Evolutionary conservation across 2,113 vertebrate species (phyloP), one percentile per base, ranked within the genome.

Genomic region (Phodopus roborovskii): DNA sequence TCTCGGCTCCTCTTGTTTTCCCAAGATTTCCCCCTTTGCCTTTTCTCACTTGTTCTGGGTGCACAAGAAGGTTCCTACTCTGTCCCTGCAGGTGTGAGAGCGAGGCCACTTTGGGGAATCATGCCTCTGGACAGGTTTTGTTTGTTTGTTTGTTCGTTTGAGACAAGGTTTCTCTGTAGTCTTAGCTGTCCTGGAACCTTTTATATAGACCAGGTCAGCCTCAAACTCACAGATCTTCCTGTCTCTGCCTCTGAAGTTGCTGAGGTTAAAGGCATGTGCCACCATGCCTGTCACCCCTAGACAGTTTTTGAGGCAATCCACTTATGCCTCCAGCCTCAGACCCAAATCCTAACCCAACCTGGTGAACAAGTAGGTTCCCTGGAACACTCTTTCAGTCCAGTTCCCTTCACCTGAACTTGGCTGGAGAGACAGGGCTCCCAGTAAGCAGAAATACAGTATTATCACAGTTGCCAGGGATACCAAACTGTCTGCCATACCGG

Each of bases 51-150:
- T 90, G 60, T 39, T 75, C 45, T 20, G 3, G 9, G 9, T 28
- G 6, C 45, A 3, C 15, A 42, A 15, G 19, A 9, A 0, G 4
- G 17, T 71, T 36, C 3, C 2, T 39, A 26, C 42, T 10, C 30
- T 53, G 17, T 83, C 7, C 6, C 36, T 56, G 62, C 36, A 4
- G 50, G 50, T 30, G 22, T 11, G 28, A 28, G 70, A 71, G 56
- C 28, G 36, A 2, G n/a, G 28, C 53, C 48, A 15, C 39, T 17
- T 45, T 48, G 9, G 20, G 10, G 42, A 30, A 20, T 74, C 84
- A 30, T 1, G 7, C 22, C 53, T 70, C 83, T 53, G 70, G 68
- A 36, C 71, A 36, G 60, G 33, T 26, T 13, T 79, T 48, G 33
- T 24, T 13, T 79, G 48, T 56, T 81, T 79, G 17, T 77, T 77